These are phyloP conservation scores for Chelonoidis abingdonii DNA, from an alignment of 2,113 vertebrate genomes.

Conservation along the genomic window DNA sequence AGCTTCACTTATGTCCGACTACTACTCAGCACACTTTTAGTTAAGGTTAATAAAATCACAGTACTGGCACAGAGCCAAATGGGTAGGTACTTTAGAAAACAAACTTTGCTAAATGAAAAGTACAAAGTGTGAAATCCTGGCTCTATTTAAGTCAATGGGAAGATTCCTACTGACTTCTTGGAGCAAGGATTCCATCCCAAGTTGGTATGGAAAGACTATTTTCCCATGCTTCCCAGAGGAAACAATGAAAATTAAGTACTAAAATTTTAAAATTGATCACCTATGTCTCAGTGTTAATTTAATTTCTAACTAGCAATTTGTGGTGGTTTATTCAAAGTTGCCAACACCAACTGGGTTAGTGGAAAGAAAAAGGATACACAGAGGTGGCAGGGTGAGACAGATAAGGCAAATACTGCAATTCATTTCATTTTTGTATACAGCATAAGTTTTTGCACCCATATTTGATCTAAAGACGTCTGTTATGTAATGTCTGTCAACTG, in stretches of 20 bases:
- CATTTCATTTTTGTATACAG: not conserved
- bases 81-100: not conserved
- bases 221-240: not conserved
- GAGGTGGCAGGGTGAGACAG: not conserved
- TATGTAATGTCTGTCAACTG: not conserved
- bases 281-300: not conserved
- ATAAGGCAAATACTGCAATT: not conserved
- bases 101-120: not conserved
- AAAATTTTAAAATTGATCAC: not conserved
- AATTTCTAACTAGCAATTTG: not conserved
- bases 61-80: not conserved
- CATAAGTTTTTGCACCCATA: not conserved
- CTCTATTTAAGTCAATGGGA: not conserved
- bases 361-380: not conserved
- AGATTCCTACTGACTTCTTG: not conserved
- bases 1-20: not conserved
- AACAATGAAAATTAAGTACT: not conserved
- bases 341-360: not conserved
- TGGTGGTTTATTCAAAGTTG: not conserved
- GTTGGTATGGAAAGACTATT: not conserved
- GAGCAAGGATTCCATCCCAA: not conserved
- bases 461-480: not conserved
- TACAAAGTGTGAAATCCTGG: not conserved
- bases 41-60: not conserved
- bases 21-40: not conserved